Conservation (phyloP, 2,888 invertebrate genomes). For the Octodonta nipae region DNA sequence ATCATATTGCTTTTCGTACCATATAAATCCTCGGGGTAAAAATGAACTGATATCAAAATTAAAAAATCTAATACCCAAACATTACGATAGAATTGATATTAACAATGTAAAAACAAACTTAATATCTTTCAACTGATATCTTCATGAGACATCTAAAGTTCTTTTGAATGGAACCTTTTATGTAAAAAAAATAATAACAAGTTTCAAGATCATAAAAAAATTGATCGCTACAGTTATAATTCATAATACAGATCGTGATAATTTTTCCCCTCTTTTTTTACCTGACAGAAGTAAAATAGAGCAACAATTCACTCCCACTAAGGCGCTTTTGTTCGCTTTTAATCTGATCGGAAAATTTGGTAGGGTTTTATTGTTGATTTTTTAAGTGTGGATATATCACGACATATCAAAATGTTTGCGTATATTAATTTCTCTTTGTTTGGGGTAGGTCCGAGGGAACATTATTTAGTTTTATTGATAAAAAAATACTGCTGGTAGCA, state of each 20-base stretch:
- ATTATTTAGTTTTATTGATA: too few species aligned
- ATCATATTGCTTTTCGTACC: too few species aligned
- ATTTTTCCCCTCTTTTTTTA: slow-evolving; percentile 20
- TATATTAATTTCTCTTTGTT: slow-evolving; percentile 12
- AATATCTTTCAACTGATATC: slow-evolving; percentile 1
- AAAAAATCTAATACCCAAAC: too few species aligned
- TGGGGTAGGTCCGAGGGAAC: slow-evolving; percentile 11
- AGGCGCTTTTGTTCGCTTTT: slow-evolving; percentile 11
- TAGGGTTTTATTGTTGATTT: too few species aligned
- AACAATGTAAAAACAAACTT: too few species aligned
- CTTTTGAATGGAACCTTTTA: slow-evolving; percentile 2
- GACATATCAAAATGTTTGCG: slow-evolving; percentile 14
- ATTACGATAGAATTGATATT: too few species aligned
- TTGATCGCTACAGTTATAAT: slow-evolving; percentile 10
- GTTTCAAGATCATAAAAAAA: slow-evolving; percentile 7
- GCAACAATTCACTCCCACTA: slow-evolving; percentile 23
- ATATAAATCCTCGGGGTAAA: too few species aligned
- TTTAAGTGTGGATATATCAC: slow-evolving; percentile 13
- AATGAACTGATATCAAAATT: too few species aligned
- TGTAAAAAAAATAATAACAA: slow-evolving; percentile 2
- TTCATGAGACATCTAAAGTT: slow-evolving; percentile 1
- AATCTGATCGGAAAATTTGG: slow-evolving; percentile 11
- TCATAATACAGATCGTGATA: slow-evolving; percentile 19
- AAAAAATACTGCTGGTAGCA: too few species aligned
- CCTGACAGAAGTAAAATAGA: slow-evolving; percentile 23